phyloP scores from a whole-genome alignment of 2,113 vertebrate species.

The Xenotilapia flavipinnis region DNA sequence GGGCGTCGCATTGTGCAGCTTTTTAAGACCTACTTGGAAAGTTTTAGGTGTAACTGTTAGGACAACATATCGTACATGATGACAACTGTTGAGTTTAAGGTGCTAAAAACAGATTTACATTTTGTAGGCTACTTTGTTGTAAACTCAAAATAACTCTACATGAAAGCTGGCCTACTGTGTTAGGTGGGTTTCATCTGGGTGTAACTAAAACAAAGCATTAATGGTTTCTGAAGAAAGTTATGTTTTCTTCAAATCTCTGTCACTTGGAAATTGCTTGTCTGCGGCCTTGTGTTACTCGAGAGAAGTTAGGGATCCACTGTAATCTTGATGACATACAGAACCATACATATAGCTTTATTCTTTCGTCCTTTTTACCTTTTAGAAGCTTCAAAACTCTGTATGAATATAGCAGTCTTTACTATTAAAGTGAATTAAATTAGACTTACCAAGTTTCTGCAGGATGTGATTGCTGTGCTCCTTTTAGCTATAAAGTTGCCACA shows the following conservation, averaged over 20 bases:
- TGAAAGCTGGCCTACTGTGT: not conserved
- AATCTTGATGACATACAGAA: not conserved
- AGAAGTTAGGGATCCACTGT: not conserved
- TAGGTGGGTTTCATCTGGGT: not conserved
- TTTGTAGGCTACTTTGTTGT: not conserved
- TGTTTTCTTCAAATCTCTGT: not conserved
- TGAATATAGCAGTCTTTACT: not conserved
- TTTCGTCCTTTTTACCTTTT: not conserved
- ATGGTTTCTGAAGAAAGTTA: not conserved
- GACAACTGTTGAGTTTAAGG: not conserved
- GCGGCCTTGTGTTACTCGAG: not conserved
- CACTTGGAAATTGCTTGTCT: not conserved
- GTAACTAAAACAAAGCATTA: not conserved
- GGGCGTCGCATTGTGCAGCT: rapidly evolving
- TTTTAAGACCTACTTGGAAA: not conserved
- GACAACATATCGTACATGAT: not conserved
- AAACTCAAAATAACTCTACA: not conserved
- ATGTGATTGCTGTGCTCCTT: not conserved
- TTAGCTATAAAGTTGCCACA: not conserved
- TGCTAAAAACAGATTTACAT: not conserved
- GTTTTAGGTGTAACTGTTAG: not conserved
- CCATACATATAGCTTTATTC: not conserved
- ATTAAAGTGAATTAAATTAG: not conserved
- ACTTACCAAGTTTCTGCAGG: constrained; percentile 7
- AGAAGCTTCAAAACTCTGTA: not conserved